Evolutionary conservation across 1,140 invertebrate species (phyloP).

Genomic region (Gryllus bimaculatus): DNA sequence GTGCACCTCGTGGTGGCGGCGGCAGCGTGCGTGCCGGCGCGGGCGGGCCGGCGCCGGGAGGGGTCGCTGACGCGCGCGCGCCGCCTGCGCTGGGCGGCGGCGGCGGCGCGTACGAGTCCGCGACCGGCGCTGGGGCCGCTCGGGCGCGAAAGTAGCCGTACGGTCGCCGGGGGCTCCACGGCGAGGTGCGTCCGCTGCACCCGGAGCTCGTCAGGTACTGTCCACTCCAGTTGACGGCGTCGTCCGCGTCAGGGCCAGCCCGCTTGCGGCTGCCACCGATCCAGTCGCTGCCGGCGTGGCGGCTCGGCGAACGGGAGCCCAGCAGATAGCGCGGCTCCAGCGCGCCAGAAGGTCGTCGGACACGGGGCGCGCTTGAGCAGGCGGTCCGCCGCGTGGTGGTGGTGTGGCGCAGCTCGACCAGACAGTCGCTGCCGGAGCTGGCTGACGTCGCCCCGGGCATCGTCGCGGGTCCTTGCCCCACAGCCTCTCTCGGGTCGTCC

Average conservation of each 20-base stretch:
- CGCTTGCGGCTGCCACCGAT: constrained; percentile 31
- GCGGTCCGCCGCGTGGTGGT: constrained; percentile 35
- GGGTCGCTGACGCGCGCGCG: not conserved
- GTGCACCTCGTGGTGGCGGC: constrained; percentile 27
- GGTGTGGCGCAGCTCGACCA: constrained; percentile 43
- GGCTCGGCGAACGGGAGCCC: constrained; percentile 44
- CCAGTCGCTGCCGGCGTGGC: constrained; percentile 48
- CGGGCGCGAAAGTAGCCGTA: not conserved
- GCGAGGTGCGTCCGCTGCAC: constrained; percentile 21
- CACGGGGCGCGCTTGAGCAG: constrained; percentile 58
- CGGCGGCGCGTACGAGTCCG: no score
- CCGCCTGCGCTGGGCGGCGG: not conserved
- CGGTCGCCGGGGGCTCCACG: not conserved
- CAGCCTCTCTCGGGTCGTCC: not conserved
- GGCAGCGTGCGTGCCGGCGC: no score
- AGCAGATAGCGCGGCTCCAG: constrained; percentile 25
- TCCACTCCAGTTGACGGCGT: constrained; percentile 45
- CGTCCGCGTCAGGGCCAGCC: constrained; percentile 23
- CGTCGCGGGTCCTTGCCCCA: not conserved
- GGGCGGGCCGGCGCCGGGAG: no score
- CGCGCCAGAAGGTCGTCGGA: constrained; percentile 46
- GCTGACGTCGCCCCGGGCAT: not conserved
- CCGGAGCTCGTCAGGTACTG: constrained; percentile 52
- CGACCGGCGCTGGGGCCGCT: no score
- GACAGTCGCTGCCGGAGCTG: constrained; percentile 32